Base-by-base conservation (phyloP, 2,113 vertebrate species). In the Arvicanthis niloticus region DNA sequence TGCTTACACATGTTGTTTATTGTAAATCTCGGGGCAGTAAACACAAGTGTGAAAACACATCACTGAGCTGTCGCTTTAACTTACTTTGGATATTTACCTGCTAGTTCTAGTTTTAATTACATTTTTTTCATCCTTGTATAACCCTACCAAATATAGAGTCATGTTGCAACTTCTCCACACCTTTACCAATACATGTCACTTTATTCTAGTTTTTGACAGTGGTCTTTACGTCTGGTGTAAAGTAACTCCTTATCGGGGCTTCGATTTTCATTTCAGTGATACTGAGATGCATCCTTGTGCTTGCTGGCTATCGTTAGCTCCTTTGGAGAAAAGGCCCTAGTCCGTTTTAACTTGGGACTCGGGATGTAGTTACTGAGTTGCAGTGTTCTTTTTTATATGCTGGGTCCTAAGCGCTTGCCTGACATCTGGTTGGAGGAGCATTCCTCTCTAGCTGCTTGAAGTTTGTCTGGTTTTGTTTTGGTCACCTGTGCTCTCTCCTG, bases 281-380 rank as follows among this genome's bases (percentile, higher is more conserved):
- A 4, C 0, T n/a, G 31, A 80, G 45, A 13, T 51, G 31, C 26
- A 85, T 56, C 53, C 60, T 22, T 1, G 5, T 11, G 21, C 42
- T 48, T 84, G 0, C 53, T 73, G 51, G 40, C n/a, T 40, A 45
- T 42, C 31, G 56, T 42, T 9, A 42, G 37, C 53, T 5, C 86
- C 88, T 17, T 29, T 45, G n/a, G 62, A 67, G 42, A 89, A 89
- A 95, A 45, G 31, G 37, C 60, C 40, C 93, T 94, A 88, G 26
- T 4, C 53, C 0, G 11, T 40, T 87, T 62, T 81, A 21, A 75
- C 81, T 19, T 34, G 48, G 17, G 5, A 72, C 8, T 77, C n/a
- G 5, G 15, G 3, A 3, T 70, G 42, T 62, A 67, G 6, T 80
- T 58, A 81, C 8, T 51, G 73, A 70, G 13, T 78, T 42, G 56